Evolutionary conservation across 2,797 vertebrate genomes (phyloP).

Genomic region (Yasuhikotakia modesta): DNA sequence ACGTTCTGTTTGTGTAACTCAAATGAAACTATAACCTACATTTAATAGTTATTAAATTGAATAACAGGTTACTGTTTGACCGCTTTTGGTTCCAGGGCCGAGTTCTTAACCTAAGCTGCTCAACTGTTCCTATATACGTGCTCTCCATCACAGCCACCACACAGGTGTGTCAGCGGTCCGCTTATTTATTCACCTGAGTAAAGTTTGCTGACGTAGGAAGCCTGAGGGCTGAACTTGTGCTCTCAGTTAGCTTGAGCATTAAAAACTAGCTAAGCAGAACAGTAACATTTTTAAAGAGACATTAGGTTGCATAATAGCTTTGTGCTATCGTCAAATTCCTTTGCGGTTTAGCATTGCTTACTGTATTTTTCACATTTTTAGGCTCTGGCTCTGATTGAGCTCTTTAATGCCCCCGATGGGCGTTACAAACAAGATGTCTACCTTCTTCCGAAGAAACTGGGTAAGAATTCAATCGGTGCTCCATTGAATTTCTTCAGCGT

Average conservation of each 20-base stretch:
- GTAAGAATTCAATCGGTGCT: constrained; percentile 67
- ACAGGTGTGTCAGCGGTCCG: constrained; percentile 75
- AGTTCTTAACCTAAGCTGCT: constrained; percentile 92
- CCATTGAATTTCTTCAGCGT: not conserved
- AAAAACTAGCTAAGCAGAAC: not conserved
- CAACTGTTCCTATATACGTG: constrained; percentile 91
- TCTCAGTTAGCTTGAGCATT: constrained; percentile 5
- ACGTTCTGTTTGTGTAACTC: not conserved
- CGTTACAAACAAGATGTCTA: constrained; percentile 93
- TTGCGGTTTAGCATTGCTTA: too few relatives aligned
- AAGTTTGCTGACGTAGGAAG: not conserved
- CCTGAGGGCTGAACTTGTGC: constrained; percentile 6
- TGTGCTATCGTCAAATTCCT: not conserved
- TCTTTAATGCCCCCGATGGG: constrained; percentile 88
- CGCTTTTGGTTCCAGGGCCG: constrained; percentile 79
- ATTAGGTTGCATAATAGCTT: not conserved
- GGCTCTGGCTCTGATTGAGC: constrained; percentile 90
- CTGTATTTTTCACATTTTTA: constrained; percentile 61
- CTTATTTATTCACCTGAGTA: constrained; percentile 6
- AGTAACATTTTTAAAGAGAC: not conserved
- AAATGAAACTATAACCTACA: not conserved
- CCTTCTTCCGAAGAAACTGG: constrained; percentile 93
- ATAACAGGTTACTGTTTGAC: constrained; percentile 25
- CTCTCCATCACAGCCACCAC: constrained; percentile 92
- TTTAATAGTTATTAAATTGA: not conserved